phyloP scores from a whole-genome alignment of 1,140 invertebrate species.

The Penaeus indicus region DNA sequence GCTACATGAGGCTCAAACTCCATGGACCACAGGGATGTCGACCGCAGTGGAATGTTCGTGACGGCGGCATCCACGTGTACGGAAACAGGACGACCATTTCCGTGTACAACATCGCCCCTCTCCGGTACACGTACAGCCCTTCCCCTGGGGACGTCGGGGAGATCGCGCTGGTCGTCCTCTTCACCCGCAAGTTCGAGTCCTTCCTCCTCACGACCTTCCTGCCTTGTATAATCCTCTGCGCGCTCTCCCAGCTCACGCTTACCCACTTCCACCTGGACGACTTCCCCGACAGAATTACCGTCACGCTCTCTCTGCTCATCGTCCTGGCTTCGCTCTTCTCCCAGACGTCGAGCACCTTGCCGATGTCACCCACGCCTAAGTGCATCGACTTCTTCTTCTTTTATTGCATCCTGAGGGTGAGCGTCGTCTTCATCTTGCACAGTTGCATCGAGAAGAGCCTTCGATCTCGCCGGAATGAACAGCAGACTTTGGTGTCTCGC shows the following conservation, averaged over 20 bases:
- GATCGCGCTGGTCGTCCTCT: neutral
- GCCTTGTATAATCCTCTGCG: slow-evolving; percentile 46
- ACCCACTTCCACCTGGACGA: slow-evolving; percentile 15
- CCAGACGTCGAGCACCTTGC: slow-evolving; percentile 25
- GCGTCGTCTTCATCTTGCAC: slow-evolving; percentile 39
- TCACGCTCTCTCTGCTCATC: slow-evolving; percentile 47
- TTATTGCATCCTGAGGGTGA: slow-evolving; percentile 35
- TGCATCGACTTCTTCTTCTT: slow-evolving; percentile 44
- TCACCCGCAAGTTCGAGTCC: slow-evolving; percentile 26
- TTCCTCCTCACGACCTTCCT: slow-evolving; percentile 42
- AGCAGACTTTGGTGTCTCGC: neutral
- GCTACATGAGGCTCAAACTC: slow-evolving; percentile 3
- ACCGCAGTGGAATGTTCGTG: neutral
- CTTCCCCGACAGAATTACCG: slow-evolving; percentile 40
- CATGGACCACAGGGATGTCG: neutral
- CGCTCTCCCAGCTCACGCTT: slow-evolving; percentile 21
- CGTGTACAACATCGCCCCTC: neutral
- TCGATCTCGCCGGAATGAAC: neutral
- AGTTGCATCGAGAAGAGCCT: slow-evolving; percentile 3
- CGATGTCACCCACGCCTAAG: slow-evolving; percentile 28
- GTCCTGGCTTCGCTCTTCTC: slow-evolving; percentile 50
- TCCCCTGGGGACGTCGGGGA: neutral
- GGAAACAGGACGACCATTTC: slow-evolving; percentile 1
- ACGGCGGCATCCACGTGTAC: neutral
- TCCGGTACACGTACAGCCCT: slow-evolving; percentile 22